A percentile compares a stretch with the other conserved stretches of the same genome.
These are phyloP conservation scores for Matsumyia berberina DNA, from an alignment of 2,888 invertebrate genomes.

Conservation along the genomic window DNA sequence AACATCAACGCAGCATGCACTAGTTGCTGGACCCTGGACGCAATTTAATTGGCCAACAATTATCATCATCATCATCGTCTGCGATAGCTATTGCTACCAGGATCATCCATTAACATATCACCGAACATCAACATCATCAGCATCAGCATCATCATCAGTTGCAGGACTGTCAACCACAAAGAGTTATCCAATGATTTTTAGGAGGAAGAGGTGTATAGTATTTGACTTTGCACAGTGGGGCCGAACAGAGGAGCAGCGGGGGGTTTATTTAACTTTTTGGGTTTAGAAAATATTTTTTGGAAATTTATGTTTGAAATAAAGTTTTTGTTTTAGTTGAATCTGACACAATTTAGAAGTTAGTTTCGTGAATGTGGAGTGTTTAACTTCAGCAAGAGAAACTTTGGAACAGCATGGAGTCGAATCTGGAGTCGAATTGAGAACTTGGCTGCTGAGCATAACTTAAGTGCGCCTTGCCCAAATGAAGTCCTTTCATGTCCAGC, in stretches of 20 bases:
- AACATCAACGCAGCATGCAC: too few species aligned
- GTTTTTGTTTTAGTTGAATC: too few species aligned
- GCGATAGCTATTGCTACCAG: neutral
- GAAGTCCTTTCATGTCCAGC: too few species aligned
- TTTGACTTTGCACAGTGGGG: neutral
- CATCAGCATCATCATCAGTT: constrained; percentile 1
- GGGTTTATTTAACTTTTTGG: neutral
- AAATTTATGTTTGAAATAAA: neutral
- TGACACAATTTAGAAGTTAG: too few species aligned
- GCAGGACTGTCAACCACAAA: neutral
- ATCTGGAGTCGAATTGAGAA: too few species aligned
- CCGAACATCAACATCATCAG: neutral
- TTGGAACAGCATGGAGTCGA: too few species aligned
- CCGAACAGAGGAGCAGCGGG: neutral
- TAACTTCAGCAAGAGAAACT: too few species aligned
- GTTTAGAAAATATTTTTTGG: neutral
- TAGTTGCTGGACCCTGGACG: constrained; percentile 22
- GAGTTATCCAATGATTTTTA: neutral
- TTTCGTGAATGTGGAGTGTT: too few species aligned
- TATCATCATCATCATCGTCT: neutral
- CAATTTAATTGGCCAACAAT: constrained; percentile 61
- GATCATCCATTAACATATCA: constrained; percentile 8
- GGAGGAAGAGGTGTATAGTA: neutral
- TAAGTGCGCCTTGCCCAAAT: too few species aligned
- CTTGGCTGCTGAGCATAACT: too few species aligned